Percentiles rank a stretch among this genome's conserved stretches.
These are phyloP conservation scores for Anoplophora glabripennis DNA, from an alignment of 1,140 invertebrate genomes.

Conservation along the genomic window DNA sequence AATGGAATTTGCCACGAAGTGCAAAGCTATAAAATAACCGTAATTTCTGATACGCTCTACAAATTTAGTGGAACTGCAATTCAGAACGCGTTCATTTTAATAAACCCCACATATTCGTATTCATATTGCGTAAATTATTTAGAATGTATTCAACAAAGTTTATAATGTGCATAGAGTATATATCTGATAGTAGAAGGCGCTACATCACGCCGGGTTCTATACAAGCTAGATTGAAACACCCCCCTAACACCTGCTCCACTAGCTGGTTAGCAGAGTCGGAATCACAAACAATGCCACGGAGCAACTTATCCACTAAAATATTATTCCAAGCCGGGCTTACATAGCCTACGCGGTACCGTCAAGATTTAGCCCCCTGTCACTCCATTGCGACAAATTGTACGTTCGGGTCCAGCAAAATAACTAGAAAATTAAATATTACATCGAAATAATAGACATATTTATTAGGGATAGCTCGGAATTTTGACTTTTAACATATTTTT, in stretches of 20 bases:
- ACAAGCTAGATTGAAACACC: background rate
- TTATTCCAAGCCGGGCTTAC: too few species aligned
- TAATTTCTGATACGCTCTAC: constrained; percentile 45
- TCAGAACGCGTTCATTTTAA: constrained; percentile 44
- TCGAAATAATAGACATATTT: too few species aligned
- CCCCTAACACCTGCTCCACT: constrained; percentile 9
- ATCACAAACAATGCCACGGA: background rate
- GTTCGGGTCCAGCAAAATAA: too few species aligned
- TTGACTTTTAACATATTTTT: too few species aligned
- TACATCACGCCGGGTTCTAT: constrained; percentile 22
- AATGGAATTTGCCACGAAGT: constrained; percentile 41
- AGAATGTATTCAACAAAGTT: constrained; percentile 48
- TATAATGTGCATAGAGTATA: constrained; percentile 41
- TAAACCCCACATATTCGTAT: constrained; percentile 46
- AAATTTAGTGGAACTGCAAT: constrained; percentile 44
- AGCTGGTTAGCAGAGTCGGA: background rate
- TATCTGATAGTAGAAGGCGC: constrained; percentile 44
- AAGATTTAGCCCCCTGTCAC: too few species aligned
- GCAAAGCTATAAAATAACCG: constrained; percentile 46
- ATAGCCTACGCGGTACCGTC: too few species aligned
- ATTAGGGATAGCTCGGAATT: too few species aligned
- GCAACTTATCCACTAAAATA: background rate
- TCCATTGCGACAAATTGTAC: too few species aligned
- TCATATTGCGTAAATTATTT: constrained; percentile 51
- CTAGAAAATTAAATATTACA: too few species aligned